phyloP scores from a whole-genome alignment of 2,888 invertebrate genomes.

The Eledona agricola region DNA sequence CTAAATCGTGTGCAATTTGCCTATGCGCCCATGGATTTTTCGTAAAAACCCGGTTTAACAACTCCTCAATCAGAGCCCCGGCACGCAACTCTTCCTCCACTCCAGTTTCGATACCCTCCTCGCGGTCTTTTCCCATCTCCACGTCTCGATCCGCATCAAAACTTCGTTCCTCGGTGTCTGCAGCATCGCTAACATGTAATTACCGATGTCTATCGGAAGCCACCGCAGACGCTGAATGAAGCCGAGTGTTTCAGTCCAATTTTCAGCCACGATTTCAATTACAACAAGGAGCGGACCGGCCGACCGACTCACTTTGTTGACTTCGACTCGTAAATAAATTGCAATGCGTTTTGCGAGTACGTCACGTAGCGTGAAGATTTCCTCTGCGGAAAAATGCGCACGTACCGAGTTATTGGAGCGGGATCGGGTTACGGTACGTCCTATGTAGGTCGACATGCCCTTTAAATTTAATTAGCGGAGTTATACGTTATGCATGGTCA shows the following conservation, averaged over 20 bases:
- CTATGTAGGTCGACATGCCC: constrained; percentile 44
- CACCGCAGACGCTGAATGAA: constrained; percentile 33
- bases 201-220: constrained; percentile 45
- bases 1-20: no score
- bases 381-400: constrained; percentile 7
- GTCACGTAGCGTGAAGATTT: constrained; percentile 23
- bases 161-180: constrained; percentile 36
- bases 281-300: constrained; percentile 21
- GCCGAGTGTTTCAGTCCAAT: constrained; percentile 16
- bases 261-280: constrained; percentile 26
- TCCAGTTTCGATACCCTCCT: constrained; percentile 21
- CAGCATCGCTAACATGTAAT: constrained; percentile 42
- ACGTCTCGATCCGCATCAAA: constrained; percentile 28
- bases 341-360: constrained; percentile 10
- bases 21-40: no score
- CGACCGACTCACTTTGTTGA: no score
- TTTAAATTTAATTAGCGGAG: constrained; percentile 47
- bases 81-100: constrained; percentile 25
- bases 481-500: constrained; percentile 44
- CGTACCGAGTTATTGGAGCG: constrained; percentile 13
- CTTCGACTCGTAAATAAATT: constrained; percentile 28
- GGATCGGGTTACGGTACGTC: constrained; percentile 18
- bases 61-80: constrained; percentile 7
- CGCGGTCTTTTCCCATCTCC: not conserved
- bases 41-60: no score